Conservation (phyloP, 2,888 invertebrate genomes). For the Orthosia gothica region DNA sequence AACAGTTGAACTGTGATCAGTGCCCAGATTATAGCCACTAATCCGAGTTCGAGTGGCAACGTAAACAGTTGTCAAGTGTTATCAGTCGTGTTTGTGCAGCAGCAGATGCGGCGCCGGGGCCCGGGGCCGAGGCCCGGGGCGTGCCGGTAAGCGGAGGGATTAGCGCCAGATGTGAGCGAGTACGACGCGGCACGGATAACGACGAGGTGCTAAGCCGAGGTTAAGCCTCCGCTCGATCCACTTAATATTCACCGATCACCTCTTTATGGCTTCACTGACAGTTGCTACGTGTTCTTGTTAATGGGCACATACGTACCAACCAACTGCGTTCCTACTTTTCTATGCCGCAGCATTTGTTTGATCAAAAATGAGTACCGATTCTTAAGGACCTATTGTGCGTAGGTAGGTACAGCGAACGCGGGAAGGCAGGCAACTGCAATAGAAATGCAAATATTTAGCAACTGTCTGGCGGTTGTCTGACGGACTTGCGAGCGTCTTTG, state of each 20-base stretch:
- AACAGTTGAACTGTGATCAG: slow-evolving; percentile 16
- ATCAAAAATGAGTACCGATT: background rate
- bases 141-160: slow-evolving; percentile 40
- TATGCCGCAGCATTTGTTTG: background rate
- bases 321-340: too few species aligned
- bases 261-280: slow-evolving; percentile 26
- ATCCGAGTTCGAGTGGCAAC: slow-evolving; percentile 56
- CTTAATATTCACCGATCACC: slow-evolving; percentile 9
- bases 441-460: background rate
- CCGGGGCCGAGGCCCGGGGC: slow-evolving; percentile 6
- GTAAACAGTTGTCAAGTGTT: slow-evolving; percentile 59
- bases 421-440: background rate
- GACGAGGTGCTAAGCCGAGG: slow-evolving; percentile 60
- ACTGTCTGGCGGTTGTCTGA: background rate
- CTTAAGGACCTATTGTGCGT: background rate
- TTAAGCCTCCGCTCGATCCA: slow-evolving; percentile 32
- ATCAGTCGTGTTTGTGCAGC: slow-evolving; percentile 45
- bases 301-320: background rate
- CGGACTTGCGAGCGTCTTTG: background rate
- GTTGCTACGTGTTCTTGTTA: slow-evolving; percentile 32
- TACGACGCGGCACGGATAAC: slow-evolving; percentile 37
- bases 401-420: background rate
- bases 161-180: slow-evolving; percentile 43
- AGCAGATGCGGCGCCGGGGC: slow-evolving; percentile 39
- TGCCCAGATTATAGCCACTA: slow-evolving; percentile 58